Evolutionary conservation across 2,113 vertebrate species (phyloP), one percentile per base, ranked within the genome.

Genomic region (Forbesichthys agassizii): DNA sequence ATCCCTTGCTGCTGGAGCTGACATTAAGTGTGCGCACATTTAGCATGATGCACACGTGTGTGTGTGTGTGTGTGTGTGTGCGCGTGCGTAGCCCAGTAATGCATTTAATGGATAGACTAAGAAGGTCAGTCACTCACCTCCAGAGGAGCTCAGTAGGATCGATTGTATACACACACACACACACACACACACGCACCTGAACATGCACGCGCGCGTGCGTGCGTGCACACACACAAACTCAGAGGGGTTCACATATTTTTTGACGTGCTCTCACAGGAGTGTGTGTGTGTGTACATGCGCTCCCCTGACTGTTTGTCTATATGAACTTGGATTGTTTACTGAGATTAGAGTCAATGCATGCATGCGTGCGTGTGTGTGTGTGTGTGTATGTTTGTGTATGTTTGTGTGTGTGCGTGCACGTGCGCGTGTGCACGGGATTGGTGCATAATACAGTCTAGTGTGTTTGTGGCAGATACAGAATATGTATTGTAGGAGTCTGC

Each of bases 121-220:
- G 75, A 86, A 86, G 84, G 86, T 88, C 81, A 78, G 71, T 18
- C 57, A 63, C 72, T 87, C 71, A 81, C 83, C 71, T 84, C 68
- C 78, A 60, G 63, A 68, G 27, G 66, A 68, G 54, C 55, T 16
- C 68, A 78, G 67, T 51, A 64, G 65, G 70, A 84, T 83, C 72
- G 54, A 87, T 84, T 68, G 48, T 16, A 11, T n/a, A 12, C 14
- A 53, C 11, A 53, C 51, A 7, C 51, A 53, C 51, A 53, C 3
- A 4, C 51, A 53, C 51, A 53, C 51, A 16, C 51, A 53, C 51
- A 53, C 14, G 14, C 51, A 53, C 51, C 4, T 14, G 14, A 14
- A 53, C 51, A 53, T 12, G 14, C 51, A 53, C 51, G 14, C 51
- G 27, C 27, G 6, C 7, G n/a, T 7, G n/a, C 7, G n/a, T 7